Base-by-base conservation (phyloP, 2,797 vertebrate species). In the Gallinago solitaria region DNA sequence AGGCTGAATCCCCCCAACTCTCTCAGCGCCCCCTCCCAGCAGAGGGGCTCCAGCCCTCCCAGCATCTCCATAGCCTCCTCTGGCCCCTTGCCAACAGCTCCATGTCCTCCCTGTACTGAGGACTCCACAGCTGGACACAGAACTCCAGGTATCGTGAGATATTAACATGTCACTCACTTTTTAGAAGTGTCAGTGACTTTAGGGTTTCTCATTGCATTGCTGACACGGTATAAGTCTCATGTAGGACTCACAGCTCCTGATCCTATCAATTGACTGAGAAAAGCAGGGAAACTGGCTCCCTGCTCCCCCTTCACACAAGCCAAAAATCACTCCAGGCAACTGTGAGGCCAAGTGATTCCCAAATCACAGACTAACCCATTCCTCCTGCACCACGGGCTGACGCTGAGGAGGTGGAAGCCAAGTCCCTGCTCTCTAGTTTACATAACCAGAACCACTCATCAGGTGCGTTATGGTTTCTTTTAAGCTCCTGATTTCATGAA, bases 351-450 rank as follows among this genome's bases (percentile, higher is more conserved):
- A 59, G 51, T 1, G 3, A 59, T 28, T 51, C 21, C 57, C 63
- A 21, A 51, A 51, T 27, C 50, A 28, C 48, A 30, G 32, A 3
- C 3, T 11, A 47, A 77, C 33, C 78, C 19, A 56, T 6, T 83
- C 80, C 56, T 78, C 51, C 61, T 51, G 74, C 35, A 50, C 16
- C 0, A 0, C 0, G 9, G n/a, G 50, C 18, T 14, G 41, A 76
- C 0, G 0, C 7, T 9, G 17, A 6, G 63, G 41, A 70, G 76
- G 25, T 33, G 56, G 45, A 54, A 64, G 61, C 20, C 92, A 37
- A 54, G 51, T 4, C 70, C 7, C 27, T 12, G 45, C 45, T 54
- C 60, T 61, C 33, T 9, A 16, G 33, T 9, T 15, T 47, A 70
- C 25, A 35, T 1, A 33, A 50, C 83, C 33, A 78, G 1, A 48